Evolutionary conservation across 2,797 vertebrate species (phyloP), one percentile per base, ranked within the genome.

Genomic region (Adrianichthys oophorus): DNA sequence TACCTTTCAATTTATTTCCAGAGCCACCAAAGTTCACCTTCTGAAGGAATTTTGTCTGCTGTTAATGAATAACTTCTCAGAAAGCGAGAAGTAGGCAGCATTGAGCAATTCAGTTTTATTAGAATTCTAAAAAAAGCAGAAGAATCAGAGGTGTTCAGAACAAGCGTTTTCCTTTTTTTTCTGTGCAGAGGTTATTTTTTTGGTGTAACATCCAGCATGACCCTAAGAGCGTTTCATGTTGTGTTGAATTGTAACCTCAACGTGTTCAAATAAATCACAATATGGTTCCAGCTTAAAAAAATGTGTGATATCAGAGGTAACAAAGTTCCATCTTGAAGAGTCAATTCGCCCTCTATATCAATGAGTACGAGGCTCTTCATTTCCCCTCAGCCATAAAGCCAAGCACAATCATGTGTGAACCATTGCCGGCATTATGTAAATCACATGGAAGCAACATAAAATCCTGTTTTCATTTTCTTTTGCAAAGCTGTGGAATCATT

Each of bases 381-480:
- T 88, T 85, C 43, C 77, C 62, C 53, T 65, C 24, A 23, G 76
- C 80, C 83, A 87, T 87, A 91, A 89, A 91, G 79, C 84, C 81
- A 81, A 82, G 80, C 84, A 89, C 85, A 88, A 90, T 90, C 87
- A 88, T 79, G 85, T 79, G 80, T 83, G 85, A 89, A 82, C 80
- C 84, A 80, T 85, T 76, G 83, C 79, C 41, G 29, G 86, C 82
- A 87, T 89, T 89, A 90, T 91, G 90, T 88, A 90, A 90, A 90
- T 90, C 82, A 88, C 75, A 73, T 60, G 45, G 72, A 64, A 44
- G 79, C 85, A 73, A 85, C 88, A 89, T 89, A 88, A 89, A 89
- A 87, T 67, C 83, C 79, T 85, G 86, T 90, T 90, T 90, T 90
- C 89, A 91, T 89, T 90, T 90, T 89, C 85, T 88, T 87, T 90